Percentiles rank a stretch among this genome's conserved stretches.
Conservation (phyloP, 2,797 vertebrate species). For the Pantherophis alleghaniensis region DNA sequence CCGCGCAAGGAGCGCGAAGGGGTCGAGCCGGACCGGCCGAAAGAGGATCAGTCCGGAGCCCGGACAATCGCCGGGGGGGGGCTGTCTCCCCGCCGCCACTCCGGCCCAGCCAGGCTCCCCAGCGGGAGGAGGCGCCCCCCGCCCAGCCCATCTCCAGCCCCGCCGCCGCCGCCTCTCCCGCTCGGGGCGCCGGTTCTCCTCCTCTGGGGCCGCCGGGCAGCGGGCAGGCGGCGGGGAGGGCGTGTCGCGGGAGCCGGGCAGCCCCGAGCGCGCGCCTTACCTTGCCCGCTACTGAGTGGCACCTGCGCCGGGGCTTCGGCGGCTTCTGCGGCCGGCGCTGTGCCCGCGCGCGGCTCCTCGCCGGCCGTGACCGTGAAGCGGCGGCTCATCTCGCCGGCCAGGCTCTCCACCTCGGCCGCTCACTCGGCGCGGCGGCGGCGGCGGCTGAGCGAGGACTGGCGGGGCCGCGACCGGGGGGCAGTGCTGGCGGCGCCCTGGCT, state of each 20-base stretch:
- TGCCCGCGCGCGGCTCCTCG: conserved; percentile 20
- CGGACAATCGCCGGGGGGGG: too few species aligned
- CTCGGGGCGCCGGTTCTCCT: background rate
- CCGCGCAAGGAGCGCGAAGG: fast-evolving
- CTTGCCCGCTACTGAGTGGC: background rate
- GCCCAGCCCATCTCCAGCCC: too few species aligned
- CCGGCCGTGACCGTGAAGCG: conserved; percentile 35
- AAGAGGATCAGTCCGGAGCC: background rate
- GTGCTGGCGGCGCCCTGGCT: background rate
- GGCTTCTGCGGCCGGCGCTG: conserved; percentile 61
- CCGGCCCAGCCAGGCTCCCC: background rate
- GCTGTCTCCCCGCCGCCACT: background rate
- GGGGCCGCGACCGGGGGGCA: background rate
- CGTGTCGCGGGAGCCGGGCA: background rate
- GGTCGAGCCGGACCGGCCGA: too few species aligned
- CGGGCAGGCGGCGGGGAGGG: background rate
- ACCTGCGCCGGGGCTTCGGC: conserved; percentile 63
- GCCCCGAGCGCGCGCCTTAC: background rate
- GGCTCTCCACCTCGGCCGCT: background rate
- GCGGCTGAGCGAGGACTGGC: background rate
- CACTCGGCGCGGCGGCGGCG: background rate
- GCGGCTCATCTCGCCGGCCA: background rate
- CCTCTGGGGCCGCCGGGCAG: background rate
- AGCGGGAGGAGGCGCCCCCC: background rate
- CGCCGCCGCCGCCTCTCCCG: background rate